Evolutionary conservation across 1,140 invertebrate species (phyloP).

Genomic region (Oncopodura yosiiana): DNA sequence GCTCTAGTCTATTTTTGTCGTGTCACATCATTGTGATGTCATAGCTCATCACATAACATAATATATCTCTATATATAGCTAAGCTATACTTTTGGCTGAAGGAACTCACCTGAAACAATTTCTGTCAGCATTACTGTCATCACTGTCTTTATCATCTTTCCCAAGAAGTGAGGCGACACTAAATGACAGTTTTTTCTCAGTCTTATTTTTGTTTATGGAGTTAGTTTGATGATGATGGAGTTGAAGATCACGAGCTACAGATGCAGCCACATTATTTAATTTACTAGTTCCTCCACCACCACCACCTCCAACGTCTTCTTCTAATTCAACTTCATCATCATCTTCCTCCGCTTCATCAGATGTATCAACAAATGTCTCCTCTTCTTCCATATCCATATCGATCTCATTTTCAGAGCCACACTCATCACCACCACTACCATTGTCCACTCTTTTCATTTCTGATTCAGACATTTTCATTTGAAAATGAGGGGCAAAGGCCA

Average conservation of each 20-base stretch:
- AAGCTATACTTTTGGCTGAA: no score
- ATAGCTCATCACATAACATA: no score
- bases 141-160: slow-evolving; percentile 32
- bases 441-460: slow-evolving; percentile 24
- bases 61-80: no score
- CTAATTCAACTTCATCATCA: slow-evolving; percentile 23
- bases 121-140: slow-evolving; percentile 32
- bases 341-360: slow-evolving; percentile 30
- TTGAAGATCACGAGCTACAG: slow-evolving; percentile 20
- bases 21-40: no score
- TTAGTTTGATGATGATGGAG: slow-evolving; percentile 30
- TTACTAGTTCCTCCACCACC: not conserved
- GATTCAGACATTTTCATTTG: slow-evolving; percentile 35
- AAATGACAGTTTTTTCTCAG: slow-evolving; percentile 36
- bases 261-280: no score
- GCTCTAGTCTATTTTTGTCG: no score
- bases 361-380: slow-evolving; percentile 25
- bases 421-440: slow-evolving; percentile 22
- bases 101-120: slow-evolving; percentile 30
- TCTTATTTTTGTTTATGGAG: slow-evolving; percentile 28
- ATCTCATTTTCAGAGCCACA: slow-evolving; percentile 26
- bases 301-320: slow-evolving; percentile 4
- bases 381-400: slow-evolving; percentile 31
- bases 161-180: slow-evolving; percentile 34
- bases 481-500: slow-evolving; percentile 4